phyloP scores from a whole-genome alignment of 2,797 vertebrate genomes.

The Huso huso region DNA sequence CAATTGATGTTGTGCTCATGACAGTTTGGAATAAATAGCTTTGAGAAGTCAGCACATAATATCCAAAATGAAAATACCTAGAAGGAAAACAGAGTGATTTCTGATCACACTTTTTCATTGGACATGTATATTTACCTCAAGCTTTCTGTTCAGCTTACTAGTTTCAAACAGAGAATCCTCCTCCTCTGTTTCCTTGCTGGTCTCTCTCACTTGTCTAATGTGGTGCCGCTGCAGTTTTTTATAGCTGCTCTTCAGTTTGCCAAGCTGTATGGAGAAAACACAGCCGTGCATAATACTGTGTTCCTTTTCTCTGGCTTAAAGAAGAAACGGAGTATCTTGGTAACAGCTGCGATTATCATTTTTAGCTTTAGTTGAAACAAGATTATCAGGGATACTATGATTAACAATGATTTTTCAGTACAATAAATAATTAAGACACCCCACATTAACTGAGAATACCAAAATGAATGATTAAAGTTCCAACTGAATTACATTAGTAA shows the following conservation, averaged over 20 bases:
- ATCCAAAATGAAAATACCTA: too few species aligned
- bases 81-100: too few species aligned
- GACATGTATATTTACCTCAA: slow-evolving; percentile 45
- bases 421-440: too few species aligned
- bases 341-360: not conserved
- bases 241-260: slow-evolving; percentile 51
- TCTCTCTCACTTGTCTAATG: slow-evolving; percentile 36
- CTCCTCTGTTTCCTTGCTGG: slow-evolving; percentile 21
- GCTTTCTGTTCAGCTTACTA: slow-evolving; percentile 38
- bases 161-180: slow-evolving; percentile 31
- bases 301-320: not conserved
- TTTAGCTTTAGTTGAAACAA: not conserved
- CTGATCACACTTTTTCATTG: not conserved
- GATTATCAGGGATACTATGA: too few species aligned
- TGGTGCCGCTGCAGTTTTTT: slow-evolving; percentile 52
- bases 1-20: too few species aligned
- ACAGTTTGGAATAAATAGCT: too few species aligned
- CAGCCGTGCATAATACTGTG: not conserved
- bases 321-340: not conserved
- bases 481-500: too few species aligned
- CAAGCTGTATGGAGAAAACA: slow-evolving; percentile 43
- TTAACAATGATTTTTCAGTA: too few species aligned
- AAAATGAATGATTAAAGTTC: too few species aligned
- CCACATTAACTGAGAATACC: too few species aligned
- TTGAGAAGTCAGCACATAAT: too few species aligned